Evolutionary conservation across 2,113 vertebrate species (phyloP), one percentile per base, ranked within the genome.

Genomic region (Hucho hucho): DNA sequence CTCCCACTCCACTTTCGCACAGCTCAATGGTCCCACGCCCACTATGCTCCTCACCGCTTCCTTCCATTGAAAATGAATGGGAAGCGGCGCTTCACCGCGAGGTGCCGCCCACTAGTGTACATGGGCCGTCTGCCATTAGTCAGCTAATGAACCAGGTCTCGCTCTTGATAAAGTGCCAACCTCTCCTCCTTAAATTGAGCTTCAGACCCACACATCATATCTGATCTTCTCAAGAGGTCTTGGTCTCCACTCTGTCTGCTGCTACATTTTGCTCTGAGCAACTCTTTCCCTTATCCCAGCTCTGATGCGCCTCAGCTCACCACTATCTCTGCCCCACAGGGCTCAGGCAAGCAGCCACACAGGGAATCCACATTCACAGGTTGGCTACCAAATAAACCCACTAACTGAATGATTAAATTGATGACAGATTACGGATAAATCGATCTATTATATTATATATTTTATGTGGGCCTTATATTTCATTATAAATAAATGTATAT

Each of bases 221-320:
- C 92, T 90, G 89, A 91, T 92, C 81, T 79, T 20, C 32, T 89
- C 69, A 89, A 91, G 90, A 88, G 91, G 89, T 79, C 65, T 72
- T 78, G 81, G 92, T 92, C 93, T 94, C 93, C 92, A 91, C 89
- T 92, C 83, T 90, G 93, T 94, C 93, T 93, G 78, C 90, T 87
- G 79, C 72, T 84, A 80, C 78, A 83, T 82, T 69, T 74, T 83
- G 81, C 84, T 82, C 79, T 75, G 65, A 77, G 78, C 81, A 71
- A 68, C 53, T 22, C 75, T 43, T 26, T 28, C 58, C 32, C 86
- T 93, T 93, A 92, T 93, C 93, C 84, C 4, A 37, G 37, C 64
- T 56, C 61, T 75, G 83, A 75, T 73, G 81, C 5, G 5, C 32
- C 32, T 32, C 32, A 32, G 70, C 78, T 66, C 78, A 79, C 76